Conservation (phyloP, 2,888 invertebrate genomes). For the Synergus umbraculus region DNA sequence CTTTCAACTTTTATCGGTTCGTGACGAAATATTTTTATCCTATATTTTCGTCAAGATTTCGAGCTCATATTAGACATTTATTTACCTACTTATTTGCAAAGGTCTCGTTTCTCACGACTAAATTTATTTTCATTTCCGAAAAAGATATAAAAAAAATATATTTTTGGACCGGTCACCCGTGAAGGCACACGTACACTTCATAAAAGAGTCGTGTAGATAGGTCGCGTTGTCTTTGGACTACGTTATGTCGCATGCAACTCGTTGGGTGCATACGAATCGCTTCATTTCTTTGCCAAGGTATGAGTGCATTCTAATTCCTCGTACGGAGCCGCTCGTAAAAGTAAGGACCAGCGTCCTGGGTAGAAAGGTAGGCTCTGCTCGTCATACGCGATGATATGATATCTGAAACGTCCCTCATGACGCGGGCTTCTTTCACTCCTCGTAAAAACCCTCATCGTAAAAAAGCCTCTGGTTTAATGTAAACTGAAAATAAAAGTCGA, state of each 20-base stretch:
- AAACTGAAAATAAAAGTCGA: slow-evolving; percentile 43
- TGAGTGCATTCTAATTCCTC: slow-evolving; percentile 49
- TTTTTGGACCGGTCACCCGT: not conserved
- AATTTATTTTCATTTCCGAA: not conserved
- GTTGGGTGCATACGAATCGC: slow-evolving; percentile 68
- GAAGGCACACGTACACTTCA: not conserved
- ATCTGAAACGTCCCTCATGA: slow-evolving; percentile 39
- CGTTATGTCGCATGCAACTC: slow-evolving; percentile 44
- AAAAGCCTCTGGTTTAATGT: slow-evolving; percentile 39
- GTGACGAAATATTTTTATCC: not conserved
- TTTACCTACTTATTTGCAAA: not conserved
- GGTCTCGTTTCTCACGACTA: not conserved
- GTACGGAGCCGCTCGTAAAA: slow-evolving; percentile 39
- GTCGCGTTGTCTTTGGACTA: slow-evolving; percentile 35
- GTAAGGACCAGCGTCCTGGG: slow-evolving; percentile 15
- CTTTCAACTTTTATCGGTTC: not conserved
- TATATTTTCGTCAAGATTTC: not conserved
- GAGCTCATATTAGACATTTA: not conserved
- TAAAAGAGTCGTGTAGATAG: slow-evolving; percentile 23
- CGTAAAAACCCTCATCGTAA: slow-evolving; percentile 49
- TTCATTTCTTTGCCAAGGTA: slow-evolving; percentile 59
- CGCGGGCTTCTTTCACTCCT: slow-evolving; percentile 47
- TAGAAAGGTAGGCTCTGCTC: slow-evolving; percentile 10
- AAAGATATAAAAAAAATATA: slow-evolving; percentile 14
- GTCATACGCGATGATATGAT: slow-evolving; percentile 45